Evolutionary conservation across 2,797 vertebrate genomes (phyloP).

Genomic region (Rachycentron canadum): DNA sequence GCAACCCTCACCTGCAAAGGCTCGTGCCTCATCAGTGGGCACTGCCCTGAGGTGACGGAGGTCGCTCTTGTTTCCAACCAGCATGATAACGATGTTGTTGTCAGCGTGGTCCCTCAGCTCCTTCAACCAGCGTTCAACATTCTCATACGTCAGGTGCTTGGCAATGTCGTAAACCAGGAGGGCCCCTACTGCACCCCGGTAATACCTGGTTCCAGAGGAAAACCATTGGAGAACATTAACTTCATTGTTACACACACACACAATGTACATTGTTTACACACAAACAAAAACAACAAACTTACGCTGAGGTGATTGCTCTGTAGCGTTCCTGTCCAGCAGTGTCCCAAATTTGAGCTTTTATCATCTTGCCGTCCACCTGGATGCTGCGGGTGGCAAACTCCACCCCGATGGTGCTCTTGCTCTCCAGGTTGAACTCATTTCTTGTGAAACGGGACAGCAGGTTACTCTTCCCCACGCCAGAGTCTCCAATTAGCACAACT

Average conservation of each 20-base stretch:
- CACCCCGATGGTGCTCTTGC: conserved; percentile 98
- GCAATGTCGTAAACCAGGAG: conserved; percentile 97
- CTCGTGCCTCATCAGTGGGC: conserved; percentile 94
- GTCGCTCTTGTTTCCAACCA: conserved; percentile 97
- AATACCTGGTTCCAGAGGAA: conserved; percentile 85
- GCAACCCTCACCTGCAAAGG: conserved; percentile 88
- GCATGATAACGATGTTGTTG: conserved; percentile 98
- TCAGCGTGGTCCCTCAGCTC: conserved; percentile 95
- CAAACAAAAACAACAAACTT: conserved; percentile 81
- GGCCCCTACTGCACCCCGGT: conserved; percentile 94
- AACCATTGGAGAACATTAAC: background rate
- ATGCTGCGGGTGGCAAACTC: conserved; percentile 98
- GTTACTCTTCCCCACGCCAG: conserved; percentile 97
- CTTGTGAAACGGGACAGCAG: conserved; percentile 96
- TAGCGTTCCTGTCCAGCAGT: conserved; percentile 97
- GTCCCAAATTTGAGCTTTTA: conserved; percentile 99
- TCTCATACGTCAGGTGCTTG: conserved; percentile 97
- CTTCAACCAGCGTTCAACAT: conserved; percentile 94
- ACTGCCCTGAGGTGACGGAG: conserved; percentile 94
- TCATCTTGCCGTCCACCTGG: conserved; percentile 96
- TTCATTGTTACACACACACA: too few relatives aligned
- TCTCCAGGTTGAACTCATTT: conserved; percentile 98
- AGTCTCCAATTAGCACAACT: conserved; percentile 98
- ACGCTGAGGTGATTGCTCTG: conserved; percentile 98
- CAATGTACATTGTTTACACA: background rate